Percentiles rank a stretch among this genome's conserved stretches.
Conservation (phyloP, 2,797 vertebrate species). For the Chanos chanos region DNA sequence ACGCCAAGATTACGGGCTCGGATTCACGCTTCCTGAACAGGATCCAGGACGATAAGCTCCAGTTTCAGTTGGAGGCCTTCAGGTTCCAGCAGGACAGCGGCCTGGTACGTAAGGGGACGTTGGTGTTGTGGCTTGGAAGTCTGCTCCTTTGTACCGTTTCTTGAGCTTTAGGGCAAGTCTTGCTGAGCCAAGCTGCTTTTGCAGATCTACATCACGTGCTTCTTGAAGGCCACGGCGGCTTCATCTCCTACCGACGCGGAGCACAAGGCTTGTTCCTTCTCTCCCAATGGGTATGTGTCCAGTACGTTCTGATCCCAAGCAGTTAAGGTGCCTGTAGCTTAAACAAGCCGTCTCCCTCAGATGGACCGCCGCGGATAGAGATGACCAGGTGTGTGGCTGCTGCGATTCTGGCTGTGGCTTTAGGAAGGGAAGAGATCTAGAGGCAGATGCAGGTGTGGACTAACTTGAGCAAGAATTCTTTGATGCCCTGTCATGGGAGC, state of each 20-base stretch:
- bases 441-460: too few species aligned
- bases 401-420: slow-evolving; percentile 53
- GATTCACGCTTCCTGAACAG: slow-evolving; percentile 54
- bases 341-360: slow-evolving; percentile 30
- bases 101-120: slow-evolving; percentile 38
- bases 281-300: slow-evolving; percentile 47
- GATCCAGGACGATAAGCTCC: slow-evolving; percentile 42
- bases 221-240: slow-evolving; percentile 56
- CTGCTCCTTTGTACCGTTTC: not conserved
- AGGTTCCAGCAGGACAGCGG: slow-evolving; percentile 53
- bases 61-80: slow-evolving; percentile 66
- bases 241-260: not conserved
- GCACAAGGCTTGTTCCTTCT: slow-evolving; percentile 67
- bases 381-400: slow-evolving; percentile 49
- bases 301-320: not conserved
- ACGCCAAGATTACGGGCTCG: slow-evolving; percentile 55
- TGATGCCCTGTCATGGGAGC: too few species aligned
- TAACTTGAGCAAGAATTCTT: too few species aligned
- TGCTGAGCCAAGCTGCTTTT: too few species aligned
- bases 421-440: too few species aligned
- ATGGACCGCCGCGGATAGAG: slow-evolving; percentile 56
- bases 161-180: too few species aligned
- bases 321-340: too few species aligned
- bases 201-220: slow-evolving; percentile 68
- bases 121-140: not conserved